Conservation (phyloP, 2,797 vertebrate genomes). For the Bovichtus variegatus region DNA sequence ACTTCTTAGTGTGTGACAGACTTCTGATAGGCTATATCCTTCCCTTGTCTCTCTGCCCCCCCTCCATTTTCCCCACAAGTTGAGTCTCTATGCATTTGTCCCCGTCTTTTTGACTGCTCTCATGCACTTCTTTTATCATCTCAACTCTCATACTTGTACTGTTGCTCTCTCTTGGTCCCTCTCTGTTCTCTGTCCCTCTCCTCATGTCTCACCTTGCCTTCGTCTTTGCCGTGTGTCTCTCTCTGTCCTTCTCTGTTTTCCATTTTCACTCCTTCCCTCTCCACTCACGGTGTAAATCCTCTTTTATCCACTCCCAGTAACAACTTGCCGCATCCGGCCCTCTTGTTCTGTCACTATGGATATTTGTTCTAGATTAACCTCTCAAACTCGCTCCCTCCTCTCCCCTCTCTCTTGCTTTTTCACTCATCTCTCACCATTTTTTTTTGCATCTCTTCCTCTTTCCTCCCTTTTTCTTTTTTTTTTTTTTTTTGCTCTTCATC, state of each 20-base stretch:
- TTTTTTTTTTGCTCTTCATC: constrained; percentile 34
- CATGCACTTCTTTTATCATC: constrained; percentile 17
- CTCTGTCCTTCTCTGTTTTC: constrained; percentile 52
- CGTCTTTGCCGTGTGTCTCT: constrained; percentile 18
- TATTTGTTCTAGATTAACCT: constrained; percentile 82
- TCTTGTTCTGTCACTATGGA: constrained; percentile 77
- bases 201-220: constrained; percentile 27
- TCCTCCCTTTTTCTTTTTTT: not conserved
- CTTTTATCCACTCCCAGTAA: constrained; percentile 75
- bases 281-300: constrained; percentile 70
- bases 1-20: constrained; percentile 34
- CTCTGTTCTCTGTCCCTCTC: constrained; percentile 12
- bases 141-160: constrained; percentile 22
- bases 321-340: constrained; percentile 64
- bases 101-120: constrained; percentile 30
- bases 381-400: constrained; percentile 42
- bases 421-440: constrained; percentile 30
- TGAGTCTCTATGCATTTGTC: constrained; percentile 26
- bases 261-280: constrained; percentile 57
- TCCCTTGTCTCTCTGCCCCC: constrained; percentile 19
- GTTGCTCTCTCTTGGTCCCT: constrained; percentile 23
- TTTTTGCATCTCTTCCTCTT: not conserved
- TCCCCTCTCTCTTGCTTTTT: constrained; percentile 17
- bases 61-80: constrained; percentile 13
- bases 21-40: constrained; percentile 9